These are phyloP conservation scores for Synergus gifuensis DNA, from an alignment of 2,888 invertebrate species.

Conservation along the genomic window DNA sequence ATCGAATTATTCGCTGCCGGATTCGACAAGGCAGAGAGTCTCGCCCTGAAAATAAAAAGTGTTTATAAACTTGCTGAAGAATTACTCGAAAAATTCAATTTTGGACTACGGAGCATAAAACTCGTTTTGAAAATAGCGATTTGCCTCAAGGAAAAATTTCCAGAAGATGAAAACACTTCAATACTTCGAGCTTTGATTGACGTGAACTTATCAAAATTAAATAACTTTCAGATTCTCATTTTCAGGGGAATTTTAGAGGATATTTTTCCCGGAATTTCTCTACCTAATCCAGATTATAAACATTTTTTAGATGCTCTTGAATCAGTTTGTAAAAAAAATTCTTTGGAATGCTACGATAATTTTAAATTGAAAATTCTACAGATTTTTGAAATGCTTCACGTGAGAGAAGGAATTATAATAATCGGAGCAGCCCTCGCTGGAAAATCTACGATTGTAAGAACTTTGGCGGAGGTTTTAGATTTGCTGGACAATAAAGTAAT, in stretches of 20 bases:
- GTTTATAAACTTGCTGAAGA: constrained; percentile 79
- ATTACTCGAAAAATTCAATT: constrained; percentile 80
- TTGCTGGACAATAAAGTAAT: constrained; percentile 66
- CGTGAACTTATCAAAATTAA: constrained; percentile 81
- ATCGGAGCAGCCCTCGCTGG: constrained; percentile 79
- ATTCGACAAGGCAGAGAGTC: constrained; percentile 78
- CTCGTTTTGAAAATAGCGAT: constrained; percentile 77
- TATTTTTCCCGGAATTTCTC: constrained; percentile 79
- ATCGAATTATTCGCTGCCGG: constrained; percentile 81
- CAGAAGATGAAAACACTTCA: constrained; percentile 79
- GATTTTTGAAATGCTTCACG: constrained; percentile 81
- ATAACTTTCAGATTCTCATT: constrained; percentile 79
- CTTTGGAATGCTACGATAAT: constrained; percentile 77
- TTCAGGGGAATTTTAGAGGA: constrained; percentile 79
- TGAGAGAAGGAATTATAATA: constrained; percentile 80
- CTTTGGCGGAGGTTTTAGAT: constrained; percentile 78
- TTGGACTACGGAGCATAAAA: constrained; percentile 81
- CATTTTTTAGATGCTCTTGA: constrained; percentile 77
- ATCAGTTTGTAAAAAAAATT: constrained; percentile 74
- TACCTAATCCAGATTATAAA: constrained; percentile 78
- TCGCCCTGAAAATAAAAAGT: constrained; percentile 80
- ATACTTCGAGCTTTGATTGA: constrained; percentile 81
- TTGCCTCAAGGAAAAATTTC: constrained; percentile 80
- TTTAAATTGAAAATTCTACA: constrained; percentile 81
- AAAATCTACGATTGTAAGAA: constrained; percentile 79